Evolutionary conservation across 2,888 invertebrate genomes (phyloP).

Genomic region (Nysson spinosus): DNA sequence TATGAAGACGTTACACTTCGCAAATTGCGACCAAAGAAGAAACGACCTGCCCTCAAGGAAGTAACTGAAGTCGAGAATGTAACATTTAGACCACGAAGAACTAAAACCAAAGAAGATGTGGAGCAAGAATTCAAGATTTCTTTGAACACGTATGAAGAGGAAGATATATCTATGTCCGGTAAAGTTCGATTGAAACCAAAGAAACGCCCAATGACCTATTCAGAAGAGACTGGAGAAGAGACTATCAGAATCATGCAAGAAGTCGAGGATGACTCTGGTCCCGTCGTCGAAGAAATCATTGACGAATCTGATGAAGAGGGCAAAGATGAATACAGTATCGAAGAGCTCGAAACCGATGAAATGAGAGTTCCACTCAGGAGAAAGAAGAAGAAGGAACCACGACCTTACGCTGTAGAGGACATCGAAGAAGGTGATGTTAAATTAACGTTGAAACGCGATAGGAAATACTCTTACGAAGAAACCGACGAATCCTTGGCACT

Average conservation of each 20-base stretch:
- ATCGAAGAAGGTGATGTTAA: conserved; percentile 78
- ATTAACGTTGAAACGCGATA: conserved; percentile 75
- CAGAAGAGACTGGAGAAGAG: conserved; percentile 88
- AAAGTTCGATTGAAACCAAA: conserved; percentile 87
- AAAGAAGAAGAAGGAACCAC: conserved; percentile 64
- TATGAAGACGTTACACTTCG: conserved; percentile 86
- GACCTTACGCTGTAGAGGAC: conserved; percentile 79
- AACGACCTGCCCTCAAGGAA: conserved; percentile 84
- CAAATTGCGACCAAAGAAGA: conserved; percentile 84
- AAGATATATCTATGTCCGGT: conserved; percentile 91
- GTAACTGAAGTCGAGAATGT: conserved; percentile 87
- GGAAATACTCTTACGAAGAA: conserved; percentile 77
- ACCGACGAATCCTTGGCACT: conserved; percentile 84
- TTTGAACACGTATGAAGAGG: conserved; percentile 90
- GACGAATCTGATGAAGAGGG: conserved; percentile 82
- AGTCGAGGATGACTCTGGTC: conserved; percentile 81
- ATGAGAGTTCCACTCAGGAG: conserved; percentile 73
- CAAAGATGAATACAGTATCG: conserved; percentile 78
- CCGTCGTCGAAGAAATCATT: conserved; percentile 82
- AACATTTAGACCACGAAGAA: conserved; percentile 86
- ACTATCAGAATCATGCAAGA: conserved; percentile 85
- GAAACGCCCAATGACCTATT: conserved; percentile 85
- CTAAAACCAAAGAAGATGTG: conserved; percentile 90
- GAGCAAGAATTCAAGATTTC: conserved; percentile 94
- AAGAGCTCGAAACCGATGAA: conserved; percentile 73